Evolutionary conservation across 2,797 vertebrate genomes (phyloP).

Genomic region (Premnoplex brunnescens): DNA sequence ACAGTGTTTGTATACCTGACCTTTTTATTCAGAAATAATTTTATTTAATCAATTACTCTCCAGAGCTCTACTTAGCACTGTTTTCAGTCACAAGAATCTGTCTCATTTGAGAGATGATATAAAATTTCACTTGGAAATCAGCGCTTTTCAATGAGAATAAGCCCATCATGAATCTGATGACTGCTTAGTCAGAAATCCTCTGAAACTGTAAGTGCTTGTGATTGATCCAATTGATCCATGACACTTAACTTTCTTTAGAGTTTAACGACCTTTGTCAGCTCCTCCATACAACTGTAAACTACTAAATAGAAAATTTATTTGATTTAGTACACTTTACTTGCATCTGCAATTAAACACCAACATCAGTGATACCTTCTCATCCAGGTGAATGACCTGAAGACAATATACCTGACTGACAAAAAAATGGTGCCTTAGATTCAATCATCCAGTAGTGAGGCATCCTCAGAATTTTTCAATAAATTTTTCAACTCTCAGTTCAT

Average conservation of each 20-base stretch:
- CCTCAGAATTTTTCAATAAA: neutral
- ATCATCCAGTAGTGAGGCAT: neutral
- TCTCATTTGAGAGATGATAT: neutral
- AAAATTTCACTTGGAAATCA: neutral
- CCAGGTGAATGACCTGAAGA: neutral
- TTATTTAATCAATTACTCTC: neutral
- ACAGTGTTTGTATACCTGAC: neutral
- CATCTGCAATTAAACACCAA: neutral
- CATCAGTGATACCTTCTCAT: neutral
- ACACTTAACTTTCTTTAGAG: neutral
- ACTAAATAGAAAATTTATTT: neutral
- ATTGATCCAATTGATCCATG: neutral
- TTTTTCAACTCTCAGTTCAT: neutral
- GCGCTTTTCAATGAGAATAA: neutral
- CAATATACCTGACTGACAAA: neutral
- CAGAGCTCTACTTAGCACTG: neutral
- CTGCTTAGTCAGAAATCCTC: neutral
- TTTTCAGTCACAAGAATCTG: neutral
- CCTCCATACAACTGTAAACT: neutral
- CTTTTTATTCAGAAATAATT: neutral
- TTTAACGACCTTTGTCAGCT: neutral
- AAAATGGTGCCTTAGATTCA: neutral
- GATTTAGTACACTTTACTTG: neutral
- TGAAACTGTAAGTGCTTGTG: neutral
- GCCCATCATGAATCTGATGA: neutral